These are phyloP conservation scores for Rhinophrynus dorsalis DNA, from an alignment of 2,797 vertebrate species.

Conservation along the genomic window DNA sequence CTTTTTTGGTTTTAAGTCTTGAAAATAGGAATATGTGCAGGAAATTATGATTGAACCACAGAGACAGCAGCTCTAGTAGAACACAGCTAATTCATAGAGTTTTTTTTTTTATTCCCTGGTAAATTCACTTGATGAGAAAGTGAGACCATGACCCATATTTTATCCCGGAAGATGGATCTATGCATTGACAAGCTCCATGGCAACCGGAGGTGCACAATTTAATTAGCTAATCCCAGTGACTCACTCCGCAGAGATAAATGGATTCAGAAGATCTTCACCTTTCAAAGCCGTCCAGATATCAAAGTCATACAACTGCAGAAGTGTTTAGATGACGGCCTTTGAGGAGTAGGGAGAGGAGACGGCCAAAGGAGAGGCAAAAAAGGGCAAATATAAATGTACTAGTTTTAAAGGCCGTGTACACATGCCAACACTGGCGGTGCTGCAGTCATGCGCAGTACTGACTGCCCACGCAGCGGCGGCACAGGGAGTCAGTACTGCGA, in stretches of 20 bases:
- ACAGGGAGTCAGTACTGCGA: too few species aligned
- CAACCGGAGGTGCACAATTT: conserved; percentile 56
- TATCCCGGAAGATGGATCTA: conserved; percentile 50
- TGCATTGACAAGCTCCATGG: conserved; percentile 54
- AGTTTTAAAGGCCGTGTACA: too few species aligned
- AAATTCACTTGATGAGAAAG: neutral
- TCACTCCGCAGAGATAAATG: conserved; percentile 42
- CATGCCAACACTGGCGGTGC: too few species aligned
- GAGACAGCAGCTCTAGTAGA: too few species aligned
- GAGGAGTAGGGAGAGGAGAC: neutral
- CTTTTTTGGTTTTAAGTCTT: too few species aligned
- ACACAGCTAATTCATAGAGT: neutral
- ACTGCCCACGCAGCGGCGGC: too few species aligned
- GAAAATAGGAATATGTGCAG: too few species aligned
- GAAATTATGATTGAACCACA: too few species aligned
- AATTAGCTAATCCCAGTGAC: conserved; percentile 52
- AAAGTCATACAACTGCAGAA: neutral
- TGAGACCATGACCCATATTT: conserved; percentile 61
- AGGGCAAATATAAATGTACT: too few species aligned
- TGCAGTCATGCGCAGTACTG: too few species aligned
- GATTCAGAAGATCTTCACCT: conserved; percentile 37
- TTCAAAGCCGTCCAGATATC: conserved; percentile 11
- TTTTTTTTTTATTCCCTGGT: neutral
- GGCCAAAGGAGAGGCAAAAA: too few species aligned
- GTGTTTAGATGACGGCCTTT: neutral